These are phyloP conservation scores for Clanis bilineata DNA, from an alignment of 2,888 invertebrate species.

Conservation along the genomic window DNA sequence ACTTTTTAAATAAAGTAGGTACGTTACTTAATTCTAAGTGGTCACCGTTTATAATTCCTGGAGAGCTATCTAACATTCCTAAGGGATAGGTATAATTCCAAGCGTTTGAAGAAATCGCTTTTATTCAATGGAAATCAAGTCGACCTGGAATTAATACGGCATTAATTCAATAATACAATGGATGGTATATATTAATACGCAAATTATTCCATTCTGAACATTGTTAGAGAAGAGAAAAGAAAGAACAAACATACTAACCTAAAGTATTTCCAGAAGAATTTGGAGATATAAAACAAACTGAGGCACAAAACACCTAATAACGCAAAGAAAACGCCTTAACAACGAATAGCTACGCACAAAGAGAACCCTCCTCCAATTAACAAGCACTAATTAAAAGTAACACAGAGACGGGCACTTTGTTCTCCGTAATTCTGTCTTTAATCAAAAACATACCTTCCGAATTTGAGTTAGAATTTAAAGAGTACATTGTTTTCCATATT, in stretches of 20 bases:
- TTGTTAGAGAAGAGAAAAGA: no score
- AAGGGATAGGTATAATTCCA: no score
- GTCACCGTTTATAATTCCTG: no score
- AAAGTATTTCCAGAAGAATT: not conserved
- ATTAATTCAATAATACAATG: no score
- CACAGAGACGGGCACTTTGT: not conserved
- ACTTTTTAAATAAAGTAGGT: no score
- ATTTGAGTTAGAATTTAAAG: not conserved
- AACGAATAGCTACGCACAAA: not conserved
- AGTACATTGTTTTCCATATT: not conserved
- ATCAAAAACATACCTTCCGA: not conserved
- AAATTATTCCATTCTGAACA: no score
- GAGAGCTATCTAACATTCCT: no score
- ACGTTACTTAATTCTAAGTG: no score
- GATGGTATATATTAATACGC: no score
- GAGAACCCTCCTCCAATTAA: not conserved
- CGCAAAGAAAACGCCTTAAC: not conserved
- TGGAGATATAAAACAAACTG: not conserved
- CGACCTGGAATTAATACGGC: no score
- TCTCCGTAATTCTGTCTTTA: not conserved
- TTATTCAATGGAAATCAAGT: no score
- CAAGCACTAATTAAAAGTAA: slow-evolving; percentile 9
- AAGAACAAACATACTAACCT: not conserved
- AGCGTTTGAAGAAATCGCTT: no score
- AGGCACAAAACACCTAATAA: not conserved